Conservation (phyloP, 2,113 vertebrate genomes). For the Cervus canadensis region DNA sequence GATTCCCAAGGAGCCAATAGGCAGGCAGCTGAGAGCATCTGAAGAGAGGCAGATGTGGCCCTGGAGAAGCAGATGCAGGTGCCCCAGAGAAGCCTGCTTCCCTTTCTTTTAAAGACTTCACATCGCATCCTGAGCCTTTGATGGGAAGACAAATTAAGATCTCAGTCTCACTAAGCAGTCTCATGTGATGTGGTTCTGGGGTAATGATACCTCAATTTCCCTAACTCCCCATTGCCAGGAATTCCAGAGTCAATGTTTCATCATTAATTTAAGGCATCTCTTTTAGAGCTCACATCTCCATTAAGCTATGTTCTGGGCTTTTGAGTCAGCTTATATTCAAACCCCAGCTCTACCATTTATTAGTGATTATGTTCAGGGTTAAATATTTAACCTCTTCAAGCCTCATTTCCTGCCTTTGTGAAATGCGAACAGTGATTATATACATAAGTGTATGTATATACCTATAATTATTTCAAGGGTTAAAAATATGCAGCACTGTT, state of each 20-base stretch:
- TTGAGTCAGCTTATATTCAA: not conserved
- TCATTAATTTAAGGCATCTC: not conserved
- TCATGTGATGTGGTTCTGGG: not conserved
- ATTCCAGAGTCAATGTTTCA: not conserved
- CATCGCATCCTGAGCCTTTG: not conserved
- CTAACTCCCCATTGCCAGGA: not conserved
- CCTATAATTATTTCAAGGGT: not conserved
- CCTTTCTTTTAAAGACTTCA: not conserved
- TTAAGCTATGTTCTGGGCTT: not conserved
- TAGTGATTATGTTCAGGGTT: not conserved
- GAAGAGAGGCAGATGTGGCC: not conserved
- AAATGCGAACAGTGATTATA: not conserved
- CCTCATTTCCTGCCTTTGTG: not conserved
- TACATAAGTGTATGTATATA: not conserved
- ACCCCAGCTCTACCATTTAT: not conserved
- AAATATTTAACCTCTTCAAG: not conserved
- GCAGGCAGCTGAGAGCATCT: not conserved
- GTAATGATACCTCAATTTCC: not conserved
- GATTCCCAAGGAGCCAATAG: not conserved
- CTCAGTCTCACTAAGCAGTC: not conserved
- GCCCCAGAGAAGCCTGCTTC: not conserved
- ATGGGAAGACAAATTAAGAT: not conserved
- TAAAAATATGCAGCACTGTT: not conserved
- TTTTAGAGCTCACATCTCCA: not conserved
- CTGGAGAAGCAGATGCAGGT: not conserved